These are phyloP conservation scores for Chanos chanos DNA, from an alignment of 2,797 vertebrate species.

Conservation along the genomic window DNA sequence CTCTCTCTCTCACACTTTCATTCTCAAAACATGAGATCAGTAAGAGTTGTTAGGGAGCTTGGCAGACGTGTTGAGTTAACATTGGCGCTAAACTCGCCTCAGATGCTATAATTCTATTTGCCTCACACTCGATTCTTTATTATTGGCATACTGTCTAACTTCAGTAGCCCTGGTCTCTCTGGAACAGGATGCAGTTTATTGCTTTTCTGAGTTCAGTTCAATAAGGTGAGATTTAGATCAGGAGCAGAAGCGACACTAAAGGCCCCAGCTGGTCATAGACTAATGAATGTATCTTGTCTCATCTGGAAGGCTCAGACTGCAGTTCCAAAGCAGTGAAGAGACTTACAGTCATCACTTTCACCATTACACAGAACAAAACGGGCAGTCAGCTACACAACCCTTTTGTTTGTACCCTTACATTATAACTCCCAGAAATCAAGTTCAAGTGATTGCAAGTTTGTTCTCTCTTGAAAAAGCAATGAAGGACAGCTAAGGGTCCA, in stretches of 20 bases:
- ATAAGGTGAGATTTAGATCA: slow-evolving; percentile 38
- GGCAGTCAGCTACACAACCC: too few relatives aligned
- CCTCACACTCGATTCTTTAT: slow-evolving; percentile 18
- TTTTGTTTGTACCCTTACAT: background rate
- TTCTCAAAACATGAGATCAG: background rate
- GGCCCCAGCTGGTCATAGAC: slow-evolving; percentile 27
- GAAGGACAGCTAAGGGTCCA: too few relatives aligned
- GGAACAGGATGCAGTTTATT: slow-evolving; percentile 26
- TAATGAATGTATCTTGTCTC: slow-evolving; percentile 41
- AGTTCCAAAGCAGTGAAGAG: too few relatives aligned
- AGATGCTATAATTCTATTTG: slow-evolving; percentile 33
- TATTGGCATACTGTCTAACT: slow-evolving; percentile 44
- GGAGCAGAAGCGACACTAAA: slow-evolving; percentile 29
- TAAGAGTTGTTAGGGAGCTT: background rate
- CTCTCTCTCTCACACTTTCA: background rate
- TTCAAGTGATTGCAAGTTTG: too few relatives aligned
- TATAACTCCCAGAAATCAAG: too few relatives aligned
- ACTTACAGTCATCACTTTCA: too few relatives aligned
- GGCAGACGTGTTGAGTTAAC: background rate
- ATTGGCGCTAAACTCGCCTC: slow-evolving; percentile 2
- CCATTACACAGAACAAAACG: too few relatives aligned
- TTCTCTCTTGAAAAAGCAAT: too few relatives aligned
- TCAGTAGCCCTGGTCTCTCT: slow-evolving; percentile 18
- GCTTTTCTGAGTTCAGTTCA: slow-evolving; percentile 35
- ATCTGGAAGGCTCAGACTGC: slow-evolving; percentile 29